phyloP scores from a whole-genome alignment of 2,113 vertebrate species.

The Agapornis roseicollis region DNA sequence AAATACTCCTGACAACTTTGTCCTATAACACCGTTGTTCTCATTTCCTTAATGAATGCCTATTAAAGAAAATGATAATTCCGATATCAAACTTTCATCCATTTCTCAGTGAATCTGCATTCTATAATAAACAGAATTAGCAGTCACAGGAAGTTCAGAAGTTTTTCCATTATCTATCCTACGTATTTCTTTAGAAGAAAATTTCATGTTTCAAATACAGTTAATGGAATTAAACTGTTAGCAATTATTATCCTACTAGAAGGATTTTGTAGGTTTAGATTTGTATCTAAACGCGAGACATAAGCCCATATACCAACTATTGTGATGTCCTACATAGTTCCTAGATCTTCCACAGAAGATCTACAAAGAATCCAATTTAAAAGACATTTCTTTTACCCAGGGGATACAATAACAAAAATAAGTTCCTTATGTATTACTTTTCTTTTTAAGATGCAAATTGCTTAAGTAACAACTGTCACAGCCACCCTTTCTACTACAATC shows the following conservation, averaged over 20 bases:
- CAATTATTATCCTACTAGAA: background rate
- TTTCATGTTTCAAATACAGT: background rate
- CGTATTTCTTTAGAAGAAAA: background rate
- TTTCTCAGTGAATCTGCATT: background rate
- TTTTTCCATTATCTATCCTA: background rate
- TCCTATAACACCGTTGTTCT: background rate
- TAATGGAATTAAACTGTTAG: background rate
- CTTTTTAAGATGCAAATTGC: background rate
- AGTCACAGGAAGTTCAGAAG: background rate
- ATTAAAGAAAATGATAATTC: background rate
- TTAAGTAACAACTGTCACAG: background rate
- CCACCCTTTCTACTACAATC: background rate
- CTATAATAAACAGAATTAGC: background rate
- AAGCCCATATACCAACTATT: background rate
- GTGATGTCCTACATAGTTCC: background rate
- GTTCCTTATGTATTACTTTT: background rate
- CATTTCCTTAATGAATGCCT: background rate
- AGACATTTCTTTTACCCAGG: background rate
- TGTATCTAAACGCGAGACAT: background rate
- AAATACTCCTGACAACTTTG: background rate
- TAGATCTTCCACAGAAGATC: background rate
- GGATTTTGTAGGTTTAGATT: background rate
- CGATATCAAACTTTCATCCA: background rate
- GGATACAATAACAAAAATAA: background rate
- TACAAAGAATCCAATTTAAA: background rate